Evolutionary conservation across 2,113 vertebrate genomes (phyloP).

Genomic region (Eleginops maclovinus): DNA sequence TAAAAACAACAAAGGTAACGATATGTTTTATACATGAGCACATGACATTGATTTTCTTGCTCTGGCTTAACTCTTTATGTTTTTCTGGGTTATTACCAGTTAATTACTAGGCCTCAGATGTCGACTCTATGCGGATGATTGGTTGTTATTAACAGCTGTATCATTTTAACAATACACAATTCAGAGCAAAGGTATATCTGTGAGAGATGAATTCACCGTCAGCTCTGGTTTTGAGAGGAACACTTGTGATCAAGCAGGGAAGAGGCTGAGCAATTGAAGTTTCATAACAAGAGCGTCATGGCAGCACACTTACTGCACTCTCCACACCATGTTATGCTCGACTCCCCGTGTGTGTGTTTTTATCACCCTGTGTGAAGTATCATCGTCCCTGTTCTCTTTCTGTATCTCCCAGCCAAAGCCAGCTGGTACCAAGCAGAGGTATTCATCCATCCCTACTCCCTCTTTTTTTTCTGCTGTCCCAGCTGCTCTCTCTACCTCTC

Average conservation of each 20-base stretch:
- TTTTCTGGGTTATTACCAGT: no score
- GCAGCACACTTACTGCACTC: constrained; percentile 21
- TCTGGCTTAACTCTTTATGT: no score
- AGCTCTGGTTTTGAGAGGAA: background rate
- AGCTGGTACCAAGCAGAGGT: constrained; percentile 74
- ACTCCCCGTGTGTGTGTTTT: constrained; percentile 22
- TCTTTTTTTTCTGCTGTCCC: constrained; percentile 53
- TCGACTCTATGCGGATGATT: no score
- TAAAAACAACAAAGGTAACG: no score
- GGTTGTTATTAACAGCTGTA: background rate
- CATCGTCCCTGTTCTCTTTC: constrained; percentile 41
- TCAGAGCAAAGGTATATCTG: background rate
- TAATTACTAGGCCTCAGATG: no score
- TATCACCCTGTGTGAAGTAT: constrained; percentile 33
- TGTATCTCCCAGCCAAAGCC: constrained; percentile 48
- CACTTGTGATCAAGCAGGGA: background rate
- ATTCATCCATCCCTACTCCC: constrained; percentile 60
- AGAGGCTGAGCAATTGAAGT: constrained; percentile 42
- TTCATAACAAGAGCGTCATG: constrained; percentile 56
- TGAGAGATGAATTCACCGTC: background rate
- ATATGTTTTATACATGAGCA: no score
- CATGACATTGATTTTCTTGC: no score
- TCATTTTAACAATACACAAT: background rate
- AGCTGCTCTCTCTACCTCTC: constrained; percentile 59
- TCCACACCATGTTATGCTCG: constrained; percentile 3